These are phyloP conservation scores for Luffia ferchaultella DNA, from an alignment of 2,888 invertebrate species.

Conservation along the genomic window DNA sequence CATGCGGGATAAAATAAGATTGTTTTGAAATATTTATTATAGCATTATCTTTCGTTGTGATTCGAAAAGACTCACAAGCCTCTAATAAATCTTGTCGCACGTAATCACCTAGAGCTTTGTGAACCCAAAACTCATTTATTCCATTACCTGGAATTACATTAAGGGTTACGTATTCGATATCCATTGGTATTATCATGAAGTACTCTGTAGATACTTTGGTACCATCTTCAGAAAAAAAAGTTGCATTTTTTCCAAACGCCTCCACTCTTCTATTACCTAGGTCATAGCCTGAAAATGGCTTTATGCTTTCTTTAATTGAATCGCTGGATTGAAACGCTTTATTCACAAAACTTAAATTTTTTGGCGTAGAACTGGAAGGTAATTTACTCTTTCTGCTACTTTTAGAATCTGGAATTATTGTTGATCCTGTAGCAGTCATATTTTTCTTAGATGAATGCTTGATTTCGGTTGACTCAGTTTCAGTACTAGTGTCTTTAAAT, in stretches of 20 bases:
- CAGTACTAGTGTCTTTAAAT: conserved; percentile 22
- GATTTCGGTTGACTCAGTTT: conserved; percentile 14
- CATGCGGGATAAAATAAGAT: conserved; percentile 23
- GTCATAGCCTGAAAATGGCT: conserved; percentile 45
- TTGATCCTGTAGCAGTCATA: conserved; percentile 18
- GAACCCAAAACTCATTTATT: conserved; percentile 44
- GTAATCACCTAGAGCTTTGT: conserved; percentile 35
- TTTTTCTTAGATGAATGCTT: conserved; percentile 21
- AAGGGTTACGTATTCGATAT: conserved; percentile 38
- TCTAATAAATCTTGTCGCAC: conserved; percentile 24
- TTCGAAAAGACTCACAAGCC: conserved; percentile 41
- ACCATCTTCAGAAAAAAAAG: conserved; percentile 48
- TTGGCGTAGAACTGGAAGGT: conserved; percentile 18
- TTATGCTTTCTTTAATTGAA: conserved; percentile 19
- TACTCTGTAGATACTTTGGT: conserved; percentile 36
- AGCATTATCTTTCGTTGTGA: conserved; percentile 37
- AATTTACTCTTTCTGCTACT: conserved; percentile 31
- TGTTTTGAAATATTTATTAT: conserved; percentile 42
- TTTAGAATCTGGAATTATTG: conserved; percentile 23
- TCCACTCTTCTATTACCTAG: conserved; percentile 49
- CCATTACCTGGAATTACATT: conserved; percentile 37
- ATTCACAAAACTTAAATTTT: not conserved
- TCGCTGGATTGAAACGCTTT: not conserved
- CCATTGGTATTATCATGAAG: conserved; percentile 40
- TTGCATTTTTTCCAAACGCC: conserved; percentile 45